Evolutionary conservation across 2,113 vertebrate species (phyloP), one percentile per base, ranked within the genome.

Genomic region (Thoracochromis brauschi): DNA sequence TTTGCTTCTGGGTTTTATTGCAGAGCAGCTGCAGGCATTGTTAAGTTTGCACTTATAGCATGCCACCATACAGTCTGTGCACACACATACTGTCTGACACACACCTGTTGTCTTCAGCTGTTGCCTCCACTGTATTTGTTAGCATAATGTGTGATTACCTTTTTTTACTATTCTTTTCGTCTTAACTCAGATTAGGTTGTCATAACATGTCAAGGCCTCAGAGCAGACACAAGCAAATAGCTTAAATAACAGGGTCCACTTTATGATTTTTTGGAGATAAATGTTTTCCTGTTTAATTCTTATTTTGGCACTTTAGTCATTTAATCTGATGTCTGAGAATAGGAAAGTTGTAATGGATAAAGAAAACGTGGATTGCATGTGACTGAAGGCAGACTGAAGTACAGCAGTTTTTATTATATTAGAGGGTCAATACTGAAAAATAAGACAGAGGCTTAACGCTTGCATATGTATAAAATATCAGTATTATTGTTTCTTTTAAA

Each of bases 11-110:
- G 57, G 21, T n/a, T 71, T 75, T 86, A 82, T 87, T 51, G 83
- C 63, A 60, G 2, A 51, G 68, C 78, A 89, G 85, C 86, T 90
- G 85, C 73, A 82, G 49, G 65, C 75, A 49, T 49, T 49, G 73
- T 88, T 85, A n/a, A 35, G 16, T 54, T 68, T 81, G 31, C 14
- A 24, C 51, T 83, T 13, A 31, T 45, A 54, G 58, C 53, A 16
- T n/a, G 13, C 9, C n/a, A 33, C 16, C 9, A 45, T 83, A 33
- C 80, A 3, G 16, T 19, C 49, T 60, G 51, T 35, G 14, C n/a
- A 54, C 78, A 31, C 79, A 82, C 49, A 42, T 54, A 80, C 78
- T 49, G 38, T n/a, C 17, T 80, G 40, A 58, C 68, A 63, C 47
- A 24, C 68, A 84, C 47, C 35, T 86, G 85, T 55, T 47, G 40